These are phyloP conservation scores for Menura novaehollandiae DNA, from an alignment of 2,113 vertebrate genomes.

Conservation along the genomic window DNA sequence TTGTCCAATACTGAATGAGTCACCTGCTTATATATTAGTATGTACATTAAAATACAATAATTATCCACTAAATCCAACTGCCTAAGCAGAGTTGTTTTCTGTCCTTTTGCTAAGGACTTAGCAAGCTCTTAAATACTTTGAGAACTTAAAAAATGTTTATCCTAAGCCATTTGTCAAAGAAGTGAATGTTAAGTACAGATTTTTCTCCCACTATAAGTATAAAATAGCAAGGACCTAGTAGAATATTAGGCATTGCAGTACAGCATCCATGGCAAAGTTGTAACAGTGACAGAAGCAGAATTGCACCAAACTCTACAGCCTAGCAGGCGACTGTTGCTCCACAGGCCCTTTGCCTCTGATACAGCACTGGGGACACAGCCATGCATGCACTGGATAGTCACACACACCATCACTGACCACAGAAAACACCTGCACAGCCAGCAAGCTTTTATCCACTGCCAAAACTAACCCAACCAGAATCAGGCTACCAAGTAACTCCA, in stretches of 20 bases:
- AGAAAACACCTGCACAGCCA: not conserved
- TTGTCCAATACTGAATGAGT: not conserved
- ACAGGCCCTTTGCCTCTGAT: not conserved
- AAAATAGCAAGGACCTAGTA: not conserved
- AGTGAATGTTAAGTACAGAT: not conserved
- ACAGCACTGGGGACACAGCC: not conserved
- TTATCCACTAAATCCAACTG: not conserved
- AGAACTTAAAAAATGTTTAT: not conserved
- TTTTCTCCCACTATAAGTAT: not conserved
- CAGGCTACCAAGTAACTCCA: not conserved
- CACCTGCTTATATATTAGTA: not conserved
- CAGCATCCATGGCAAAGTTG: not conserved
- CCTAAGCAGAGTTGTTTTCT: not conserved
- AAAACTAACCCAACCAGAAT: not conserved
- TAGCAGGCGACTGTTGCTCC: not conserved
- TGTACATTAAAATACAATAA: not conserved
- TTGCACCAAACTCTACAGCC: not conserved
- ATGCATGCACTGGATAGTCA: fast-evolving
- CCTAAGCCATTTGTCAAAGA: not conserved
- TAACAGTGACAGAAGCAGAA: not conserved
- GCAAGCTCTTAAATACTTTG: not conserved
- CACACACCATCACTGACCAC: not conserved
- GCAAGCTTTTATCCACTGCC: not conserved
- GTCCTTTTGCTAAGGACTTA: not conserved
- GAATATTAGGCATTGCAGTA: not conserved